Percentiles rank a stretch among this genome's conserved stretches.
Conservation (phyloP, 1,140 invertebrate genomes). For the Helicoverpa armigera region DNA sequence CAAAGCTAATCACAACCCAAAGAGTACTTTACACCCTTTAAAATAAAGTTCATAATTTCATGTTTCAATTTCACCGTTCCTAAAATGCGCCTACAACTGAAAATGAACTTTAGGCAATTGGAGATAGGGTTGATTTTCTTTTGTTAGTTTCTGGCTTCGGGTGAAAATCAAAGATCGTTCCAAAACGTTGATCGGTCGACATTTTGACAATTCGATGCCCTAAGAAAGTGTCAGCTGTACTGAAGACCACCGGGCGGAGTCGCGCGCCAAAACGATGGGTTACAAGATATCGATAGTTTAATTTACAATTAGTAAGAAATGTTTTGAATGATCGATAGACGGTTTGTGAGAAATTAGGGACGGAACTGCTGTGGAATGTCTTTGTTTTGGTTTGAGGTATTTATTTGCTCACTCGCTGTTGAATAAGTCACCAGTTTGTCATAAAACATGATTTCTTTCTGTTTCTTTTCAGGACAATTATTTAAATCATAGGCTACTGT, state of each 20-base stretch:
- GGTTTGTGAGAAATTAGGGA: constrained; percentile 9
- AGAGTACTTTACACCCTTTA: too few relatives aligned
- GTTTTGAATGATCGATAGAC: constrained; percentile 55
- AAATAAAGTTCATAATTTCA: too few relatives aligned
- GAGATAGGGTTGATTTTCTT: neutral
- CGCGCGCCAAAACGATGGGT: constrained; percentile 62
- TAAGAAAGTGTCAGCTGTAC: constrained; percentile 78
- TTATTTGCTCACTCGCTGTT: neutral
- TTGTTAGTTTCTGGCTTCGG: neutral
- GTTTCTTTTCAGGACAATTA: too few relatives aligned
- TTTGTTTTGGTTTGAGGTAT: neutral
- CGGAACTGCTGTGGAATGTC: neutral
- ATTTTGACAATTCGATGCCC: constrained; percentile 81
- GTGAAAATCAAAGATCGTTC: constrained; percentile 50
- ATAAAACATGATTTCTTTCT: too few relatives aligned
- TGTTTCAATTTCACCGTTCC: too few relatives aligned
- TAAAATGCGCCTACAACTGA: neutral
- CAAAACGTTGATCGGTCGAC: constrained; percentile 74
- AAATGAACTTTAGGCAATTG: neutral
- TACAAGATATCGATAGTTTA: constrained; percentile 79
- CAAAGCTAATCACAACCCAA: too few relatives aligned
- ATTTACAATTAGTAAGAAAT: constrained; percentile 80
- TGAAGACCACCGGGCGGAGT: constrained; percentile 77
- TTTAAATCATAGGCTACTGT: too few relatives aligned
- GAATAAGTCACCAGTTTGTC: too few relatives aligned